Evolutionary conservation across 2,113 vertebrate genomes (phyloP).

Genomic region (Anarhynchus alexandrinus): DNA sequence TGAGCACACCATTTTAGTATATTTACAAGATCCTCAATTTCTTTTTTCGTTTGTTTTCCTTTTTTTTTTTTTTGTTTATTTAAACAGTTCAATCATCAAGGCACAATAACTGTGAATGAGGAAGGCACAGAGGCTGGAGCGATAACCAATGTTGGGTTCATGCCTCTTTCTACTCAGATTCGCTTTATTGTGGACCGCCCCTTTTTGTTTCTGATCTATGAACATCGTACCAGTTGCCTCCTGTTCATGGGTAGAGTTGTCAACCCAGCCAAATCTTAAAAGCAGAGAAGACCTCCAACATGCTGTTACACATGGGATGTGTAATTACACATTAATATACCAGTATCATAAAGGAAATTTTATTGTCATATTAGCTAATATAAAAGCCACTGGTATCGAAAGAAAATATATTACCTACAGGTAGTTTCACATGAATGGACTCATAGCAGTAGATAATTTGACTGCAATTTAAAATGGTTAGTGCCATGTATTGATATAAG

Average conservation of each 20-base stretch:
- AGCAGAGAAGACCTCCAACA: not conserved
- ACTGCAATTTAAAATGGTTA: constrained; percentile 21
- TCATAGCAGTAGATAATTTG: constrained; percentile 1
- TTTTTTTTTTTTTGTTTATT: not conserved
- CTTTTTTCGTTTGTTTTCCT: not conserved
- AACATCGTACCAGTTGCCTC: constrained; percentile 92
- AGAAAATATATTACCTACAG: not conserved
- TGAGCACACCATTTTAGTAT: not conserved
- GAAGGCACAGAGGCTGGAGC: constrained; percentile 92
- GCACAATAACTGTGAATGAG: constrained; percentile 94
- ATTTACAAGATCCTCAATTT: not conserved
- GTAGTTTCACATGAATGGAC: not conserved
- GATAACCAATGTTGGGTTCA: constrained; percentile 90
- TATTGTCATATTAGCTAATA: not conserved
- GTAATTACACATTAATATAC: not conserved
- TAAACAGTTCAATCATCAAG: constrained; percentile 91
- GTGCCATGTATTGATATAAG: not conserved
- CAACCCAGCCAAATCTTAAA: constrained; percentile 80
- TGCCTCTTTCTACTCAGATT: constrained; percentile 92
- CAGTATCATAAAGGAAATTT: constrained; percentile 8
- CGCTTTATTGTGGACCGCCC: constrained; percentile 87
- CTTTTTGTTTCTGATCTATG: constrained; percentile 93
- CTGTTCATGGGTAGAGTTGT: constrained; percentile 92
- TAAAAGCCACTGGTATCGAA: not conserved
- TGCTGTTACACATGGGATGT: not conserved